Evolutionary conservation across 2,888 invertebrate genomes (phyloP).

Genomic region (Clunio marinus): DNA sequence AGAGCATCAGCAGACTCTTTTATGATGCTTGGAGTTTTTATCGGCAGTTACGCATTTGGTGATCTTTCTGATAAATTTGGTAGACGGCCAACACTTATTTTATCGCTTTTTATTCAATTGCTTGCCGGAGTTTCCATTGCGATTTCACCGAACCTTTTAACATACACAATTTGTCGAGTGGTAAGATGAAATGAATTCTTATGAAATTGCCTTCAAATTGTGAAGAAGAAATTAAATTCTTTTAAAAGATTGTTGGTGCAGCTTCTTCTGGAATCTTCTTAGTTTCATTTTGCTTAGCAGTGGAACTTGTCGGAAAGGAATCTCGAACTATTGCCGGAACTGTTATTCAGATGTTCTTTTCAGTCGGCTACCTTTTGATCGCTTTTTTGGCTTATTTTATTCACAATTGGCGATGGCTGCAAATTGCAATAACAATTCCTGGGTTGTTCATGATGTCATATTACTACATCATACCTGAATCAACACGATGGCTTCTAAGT

Average conservation of each 20-base stretch:
- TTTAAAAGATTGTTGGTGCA: constrained; percentile 61
- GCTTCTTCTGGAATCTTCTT: constrained; percentile 73
- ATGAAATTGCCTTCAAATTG: background rate
- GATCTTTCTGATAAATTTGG: constrained; percentile 69
- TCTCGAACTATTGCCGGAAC: constrained; percentile 64
- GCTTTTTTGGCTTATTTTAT: constrained; percentile 64
- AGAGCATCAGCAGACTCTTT: constrained; percentile 60
- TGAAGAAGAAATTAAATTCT: background rate
- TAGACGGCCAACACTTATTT: constrained; percentile 66
- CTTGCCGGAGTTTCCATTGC: constrained; percentile 63
- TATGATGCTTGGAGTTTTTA: constrained; percentile 68
- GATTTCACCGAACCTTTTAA: constrained; percentile 63
- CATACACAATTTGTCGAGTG: constrained; percentile 61
- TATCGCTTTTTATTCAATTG: constrained; percentile 65
- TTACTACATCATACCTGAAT: constrained; percentile 73
- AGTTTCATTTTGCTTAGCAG: constrained; percentile 73
- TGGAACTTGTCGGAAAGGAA: constrained; percentile 68
- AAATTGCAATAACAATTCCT: constrained; percentile 65
- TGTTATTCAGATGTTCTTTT: constrained; percentile 65
- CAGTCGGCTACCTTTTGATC: constrained; percentile 64
- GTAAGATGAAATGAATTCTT: constrained; percentile 44
- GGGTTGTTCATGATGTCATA: constrained; percentile 63
- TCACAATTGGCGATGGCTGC: constrained; percentile 64
- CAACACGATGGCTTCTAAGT: constrained; percentile 65
- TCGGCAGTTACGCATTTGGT: constrained; percentile 69